Evolutionary conservation across 1,140 invertebrate genomes (phyloP).

Genomic region (Penaeus japonicus): DNA sequence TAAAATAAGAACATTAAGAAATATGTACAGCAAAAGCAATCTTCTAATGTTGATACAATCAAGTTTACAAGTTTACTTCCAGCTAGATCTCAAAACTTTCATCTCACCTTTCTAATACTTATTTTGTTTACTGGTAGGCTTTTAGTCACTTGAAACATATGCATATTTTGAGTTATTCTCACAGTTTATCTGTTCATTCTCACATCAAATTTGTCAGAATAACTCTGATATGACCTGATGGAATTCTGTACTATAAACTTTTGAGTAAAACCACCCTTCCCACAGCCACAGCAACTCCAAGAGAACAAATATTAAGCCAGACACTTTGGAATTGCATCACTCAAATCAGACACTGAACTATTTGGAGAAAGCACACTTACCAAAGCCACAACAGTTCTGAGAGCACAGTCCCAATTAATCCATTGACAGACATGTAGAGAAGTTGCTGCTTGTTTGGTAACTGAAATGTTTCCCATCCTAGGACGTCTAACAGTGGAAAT

Average conservation of each 20-base stretch:
- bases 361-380: slow-evolving; percentile 68
- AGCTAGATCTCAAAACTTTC: too few relatives aligned
- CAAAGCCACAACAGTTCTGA: slow-evolving; percentile 89
- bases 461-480: slow-evolving; percentile 79
- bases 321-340: not conserved
- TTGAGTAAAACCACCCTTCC: too few relatives aligned
- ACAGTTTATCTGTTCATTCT: too few relatives aligned
- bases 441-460: slow-evolving; percentile 82
- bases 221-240: too few relatives aligned
- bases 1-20: slow-evolving; percentile 11
- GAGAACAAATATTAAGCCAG: not conserved
- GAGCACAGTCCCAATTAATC: slow-evolving; percentile 85
- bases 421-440: slow-evolving; percentile 81
- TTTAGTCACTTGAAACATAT: too few relatives aligned
- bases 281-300: too few relatives aligned
- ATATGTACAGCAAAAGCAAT: not conserved
- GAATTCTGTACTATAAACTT: too few relatives aligned
- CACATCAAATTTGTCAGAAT: too few relatives aligned
- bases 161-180: too few relatives aligned
- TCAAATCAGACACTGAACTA: not conserved
- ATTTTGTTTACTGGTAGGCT: too few relatives aligned
- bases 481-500: slow-evolving; percentile 83
- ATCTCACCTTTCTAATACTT: too few relatives aligned
- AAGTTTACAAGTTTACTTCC: too few relatives aligned
- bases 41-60: not conserved